Conservation (phyloP, 2,888 invertebrate genomes). For the Thereva nobilitata region DNA sequence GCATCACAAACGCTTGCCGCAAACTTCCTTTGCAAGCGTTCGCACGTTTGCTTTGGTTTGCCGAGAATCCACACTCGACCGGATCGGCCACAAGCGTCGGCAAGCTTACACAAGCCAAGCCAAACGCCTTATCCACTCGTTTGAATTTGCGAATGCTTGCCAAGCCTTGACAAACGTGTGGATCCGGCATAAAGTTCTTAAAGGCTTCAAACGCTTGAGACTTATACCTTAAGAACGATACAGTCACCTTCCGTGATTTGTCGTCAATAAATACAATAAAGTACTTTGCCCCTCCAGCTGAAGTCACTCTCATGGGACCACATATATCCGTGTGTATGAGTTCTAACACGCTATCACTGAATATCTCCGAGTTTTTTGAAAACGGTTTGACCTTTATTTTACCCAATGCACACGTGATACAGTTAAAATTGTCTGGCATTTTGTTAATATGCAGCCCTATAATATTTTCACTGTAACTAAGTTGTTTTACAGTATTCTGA, state of each 20-base stretch:
- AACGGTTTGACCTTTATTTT: constrained; percentile 37
- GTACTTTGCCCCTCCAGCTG: constrained; percentile 41
- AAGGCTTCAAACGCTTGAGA: constrained; percentile 38
- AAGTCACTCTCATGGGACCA: constrained; percentile 41
- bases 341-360: neutral
- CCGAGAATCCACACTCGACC: too few species aligned
- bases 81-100: too few species aligned
- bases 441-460: constrained; percentile 11
- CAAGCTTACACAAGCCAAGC: too few species aligned
- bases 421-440: constrained; percentile 4
- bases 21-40: too few species aligned
- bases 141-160: too few species aligned
- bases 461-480: neutral
- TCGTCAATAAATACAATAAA: constrained; percentile 42
- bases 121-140: too few species aligned
- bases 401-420: constrained; percentile 36
- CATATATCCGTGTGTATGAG: constrained; percentile 33
- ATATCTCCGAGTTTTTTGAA: neutral
- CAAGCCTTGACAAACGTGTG: too few species aligned
- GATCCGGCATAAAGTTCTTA: constrained; percentile 38
- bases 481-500: neutral
- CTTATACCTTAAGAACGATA: constrained; percentile 42
- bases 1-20: too few species aligned
- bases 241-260: constrained; percentile 35
- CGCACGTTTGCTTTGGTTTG: too few species aligned